phyloP scores from a whole-genome alignment of 2,888 invertebrate species.

The Electrophaes corylata region DNA sequence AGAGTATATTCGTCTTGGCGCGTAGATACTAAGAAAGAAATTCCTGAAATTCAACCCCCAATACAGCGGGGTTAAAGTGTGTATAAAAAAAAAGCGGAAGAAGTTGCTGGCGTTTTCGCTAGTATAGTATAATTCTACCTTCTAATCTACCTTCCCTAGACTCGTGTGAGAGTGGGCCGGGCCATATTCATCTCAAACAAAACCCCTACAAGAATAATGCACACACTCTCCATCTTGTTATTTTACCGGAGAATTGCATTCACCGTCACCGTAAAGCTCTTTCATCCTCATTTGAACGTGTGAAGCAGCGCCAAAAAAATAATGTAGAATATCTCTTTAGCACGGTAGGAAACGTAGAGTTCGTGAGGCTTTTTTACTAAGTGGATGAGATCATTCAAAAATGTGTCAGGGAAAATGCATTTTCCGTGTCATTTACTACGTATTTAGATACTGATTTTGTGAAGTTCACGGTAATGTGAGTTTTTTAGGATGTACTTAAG shows the following conservation, averaged over 20 bases:
- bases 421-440: slow-evolving; percentile 10
- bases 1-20: too few relatives aligned
- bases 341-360: slow-evolving; percentile 13
- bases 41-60: too few relatives aligned
- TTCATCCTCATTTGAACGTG: slow-evolving; percentile 22
- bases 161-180: not conserved
- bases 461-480: too few relatives aligned
- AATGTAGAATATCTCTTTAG: slow-evolving; percentile 28
- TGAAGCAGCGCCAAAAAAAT: slow-evolving; percentile 25
- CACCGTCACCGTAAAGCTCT: slow-evolving; percentile 17
- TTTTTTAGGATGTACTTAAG: too few relatives aligned
- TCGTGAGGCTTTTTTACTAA: slow-evolving; percentile 21
- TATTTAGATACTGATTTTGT: too few relatives aligned
- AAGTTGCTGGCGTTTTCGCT: too few relatives aligned
- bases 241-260: slow-evolving; percentile 20
- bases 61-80: too few relatives aligned
- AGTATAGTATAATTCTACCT: too few relatives aligned
- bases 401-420: slow-evolving; percentile 20
- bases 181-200: not conserved
- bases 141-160: too few relatives aligned
- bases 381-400: slow-evolving; percentile 21
- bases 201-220: slow-evolving; percentile 12
- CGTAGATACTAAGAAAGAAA: too few relatives aligned
- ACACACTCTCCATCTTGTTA: slow-evolving; percentile 1
- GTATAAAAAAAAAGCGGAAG: too few relatives aligned